Base-by-base conservation (phyloP, 2,888 invertebrate species). In the Parthenolecanium corni region DNA sequence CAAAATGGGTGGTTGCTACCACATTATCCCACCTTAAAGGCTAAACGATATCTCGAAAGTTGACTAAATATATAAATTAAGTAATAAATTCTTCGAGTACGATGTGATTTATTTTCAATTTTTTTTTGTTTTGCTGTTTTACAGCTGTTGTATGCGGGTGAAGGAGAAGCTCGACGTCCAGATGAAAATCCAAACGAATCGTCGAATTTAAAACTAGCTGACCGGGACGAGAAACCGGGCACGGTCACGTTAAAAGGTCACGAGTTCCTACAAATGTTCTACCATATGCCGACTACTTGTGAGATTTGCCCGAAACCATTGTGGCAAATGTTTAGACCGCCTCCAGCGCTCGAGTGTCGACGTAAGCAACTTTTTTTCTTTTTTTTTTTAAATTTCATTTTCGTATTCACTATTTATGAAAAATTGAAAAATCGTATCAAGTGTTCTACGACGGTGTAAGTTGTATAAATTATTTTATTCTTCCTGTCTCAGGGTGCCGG, bases 291-390 rank as follows among this genome's bases (percentile, higher is more conserved):
- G 63, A 94, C 96, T 12, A 88, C 90, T 69, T 98, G 97, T 78
- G 97, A 97, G 78, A 88, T 92, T 69, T 98, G 98, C 80, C 85
- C 92, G 67, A 93, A 92, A 72, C 94, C 94, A 70, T 81, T 97
- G 70, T 97, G 94, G 91, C 88, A 95, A 76, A 88, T 97, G 85
- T 89, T 98, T 76, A 86, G 94, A 72, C 97, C 97, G 68, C 96
- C 97, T 67, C 90, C 92, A 69, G 97, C 97, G 66, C 82, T 94
- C 71, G 97, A 97, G 78, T 98, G 98, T 76, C 82, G 91, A 79
- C 83, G 96, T 91, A 66, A 66, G 69, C 66, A 42, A 6, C 14
- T 18, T 6, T 18, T 18, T 9, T 23, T 14, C 52, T 31, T 31
- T 9, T 31, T 23, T 53, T 23, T 18, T 20, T 2, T 40, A 2